A percentile compares a stretch with the other conserved stretches of the same genome.
Conservation (phyloP, 1,140 invertebrate genomes). For the Ostrea edulis region DNA sequence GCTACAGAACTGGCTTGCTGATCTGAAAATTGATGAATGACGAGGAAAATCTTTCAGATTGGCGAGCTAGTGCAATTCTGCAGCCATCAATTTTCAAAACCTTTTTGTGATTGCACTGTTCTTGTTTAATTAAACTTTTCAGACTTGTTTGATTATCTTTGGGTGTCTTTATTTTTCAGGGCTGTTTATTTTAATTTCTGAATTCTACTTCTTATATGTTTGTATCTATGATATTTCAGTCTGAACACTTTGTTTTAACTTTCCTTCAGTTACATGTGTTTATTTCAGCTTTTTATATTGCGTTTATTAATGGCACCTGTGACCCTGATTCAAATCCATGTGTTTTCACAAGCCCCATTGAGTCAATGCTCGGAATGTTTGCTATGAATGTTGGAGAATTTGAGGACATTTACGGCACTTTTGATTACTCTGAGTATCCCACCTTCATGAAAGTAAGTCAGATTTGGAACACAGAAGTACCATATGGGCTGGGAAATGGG, state of each 20-base stretch:
- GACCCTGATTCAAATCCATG: constrained; percentile 70
- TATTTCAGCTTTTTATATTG: constrained; percentile 75
- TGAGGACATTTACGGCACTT: constrained; percentile 67
- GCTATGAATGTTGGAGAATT: constrained; percentile 91
- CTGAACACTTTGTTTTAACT: constrained; percentile 42
- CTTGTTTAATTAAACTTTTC: too few species aligned
- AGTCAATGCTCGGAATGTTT: constrained; percentile 97
- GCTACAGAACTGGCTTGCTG: too few species aligned
- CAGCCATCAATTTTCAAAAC: too few species aligned
- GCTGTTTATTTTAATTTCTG: too few species aligned
- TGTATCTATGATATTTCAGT: constrained; percentile 38
- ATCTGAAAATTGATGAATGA: too few species aligned
- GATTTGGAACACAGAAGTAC: background rate
- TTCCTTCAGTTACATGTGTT: constrained; percentile 46
- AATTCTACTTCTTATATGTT: background rate
- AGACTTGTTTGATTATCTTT: too few species aligned
- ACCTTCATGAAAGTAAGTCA: constrained; percentile 68
- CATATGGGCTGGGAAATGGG: background rate
- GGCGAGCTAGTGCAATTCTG: too few species aligned
- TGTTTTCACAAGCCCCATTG: constrained; percentile 84
- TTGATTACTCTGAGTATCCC: constrained; percentile 58
- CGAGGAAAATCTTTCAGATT: too few species aligned
- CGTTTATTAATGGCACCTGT: constrained; percentile 67
- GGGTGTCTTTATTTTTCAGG: too few species aligned
- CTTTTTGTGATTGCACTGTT: too few species aligned